Evolutionary conservation across 92 coral and sea anemone genomes (phyloP).

Genomic region (Epizoanthus stellaris): DNA sequence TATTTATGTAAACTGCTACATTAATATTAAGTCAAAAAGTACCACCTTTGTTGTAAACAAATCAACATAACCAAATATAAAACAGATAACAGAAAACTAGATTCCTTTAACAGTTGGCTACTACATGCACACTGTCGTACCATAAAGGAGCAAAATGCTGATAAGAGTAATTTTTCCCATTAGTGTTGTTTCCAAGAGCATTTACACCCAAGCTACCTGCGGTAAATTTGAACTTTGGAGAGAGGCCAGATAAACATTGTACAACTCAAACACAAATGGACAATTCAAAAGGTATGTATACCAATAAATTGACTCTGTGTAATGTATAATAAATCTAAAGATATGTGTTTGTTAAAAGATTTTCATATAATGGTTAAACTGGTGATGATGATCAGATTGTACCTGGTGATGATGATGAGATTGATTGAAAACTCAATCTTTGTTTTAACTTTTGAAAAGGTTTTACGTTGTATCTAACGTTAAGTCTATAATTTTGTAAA

Average conservation of each 20-base stretch:
- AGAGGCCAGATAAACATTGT: not conserved
- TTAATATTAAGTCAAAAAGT: too few species aligned
- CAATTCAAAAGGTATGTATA: not conserved
- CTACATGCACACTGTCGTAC: not conserved
- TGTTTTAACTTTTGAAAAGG: too few species aligned
- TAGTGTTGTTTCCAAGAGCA: constrained; percentile 86
- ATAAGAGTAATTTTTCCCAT: not conserved
- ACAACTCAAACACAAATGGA: not conserved
- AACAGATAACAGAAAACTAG: too few species aligned
- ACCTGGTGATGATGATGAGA: too few species aligned
- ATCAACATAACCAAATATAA: too few species aligned
- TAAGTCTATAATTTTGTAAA: too few species aligned
- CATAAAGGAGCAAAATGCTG: not conserved
- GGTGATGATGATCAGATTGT: too few species aligned
- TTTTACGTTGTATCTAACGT: too few species aligned
- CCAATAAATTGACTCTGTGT: not conserved
- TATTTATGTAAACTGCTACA: too few species aligned
- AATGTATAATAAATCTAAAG: not conserved
- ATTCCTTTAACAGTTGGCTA: too few species aligned
- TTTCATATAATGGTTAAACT: not conserved
- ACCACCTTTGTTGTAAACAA: too few species aligned
- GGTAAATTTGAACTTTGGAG: constrained; percentile 51
- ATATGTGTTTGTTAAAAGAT: not conserved
- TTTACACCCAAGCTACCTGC: constrained; percentile 81
- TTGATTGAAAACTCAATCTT: too few species aligned